A percentile compares a stretch with the other conserved stretches of the same genome.
Conservation (phyloP, 2,797 vertebrate species). For the Taeniopygia guttata region DNA sequence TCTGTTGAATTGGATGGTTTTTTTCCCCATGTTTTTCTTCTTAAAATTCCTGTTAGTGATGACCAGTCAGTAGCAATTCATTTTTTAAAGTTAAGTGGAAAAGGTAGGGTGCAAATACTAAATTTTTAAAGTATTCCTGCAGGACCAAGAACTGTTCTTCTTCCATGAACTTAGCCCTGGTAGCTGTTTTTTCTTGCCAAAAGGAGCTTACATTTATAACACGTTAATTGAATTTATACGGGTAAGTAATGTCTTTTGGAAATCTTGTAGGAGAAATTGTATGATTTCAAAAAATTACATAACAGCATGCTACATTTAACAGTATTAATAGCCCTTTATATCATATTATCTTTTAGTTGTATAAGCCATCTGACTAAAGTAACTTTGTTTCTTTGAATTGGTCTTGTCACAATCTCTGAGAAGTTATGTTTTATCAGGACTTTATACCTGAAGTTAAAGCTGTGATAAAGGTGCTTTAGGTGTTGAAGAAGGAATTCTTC, state of each 20-base stretch:
- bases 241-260: conserved; percentile 78
- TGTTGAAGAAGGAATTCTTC: not conserved
- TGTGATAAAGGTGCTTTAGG: not conserved
- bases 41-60: not conserved
- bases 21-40: not conserved
- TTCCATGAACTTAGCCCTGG: conserved; percentile 98
- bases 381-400: not conserved
- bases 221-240: conserved; percentile 90
- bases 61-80: not conserved
- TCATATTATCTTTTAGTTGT: not conserved
- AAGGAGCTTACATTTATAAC: conserved; percentile 95
- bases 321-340: not conserved
- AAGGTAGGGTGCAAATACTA: not conserved
- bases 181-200: conserved; percentile 97
- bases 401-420: not conserved
- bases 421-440: not conserved
- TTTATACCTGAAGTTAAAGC: not conserved
- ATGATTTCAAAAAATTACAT: not conserved
- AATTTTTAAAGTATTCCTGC: not conserved
- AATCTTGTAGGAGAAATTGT: not conserved
- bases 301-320: not conserved
- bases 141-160: conserved; percentile 98
- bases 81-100: not conserved
- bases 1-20: not conserved
- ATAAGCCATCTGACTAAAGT: not conserved